Base-by-base conservation (phyloP, 2,888 invertebrate species). In the Plutella xylostella region DNA sequence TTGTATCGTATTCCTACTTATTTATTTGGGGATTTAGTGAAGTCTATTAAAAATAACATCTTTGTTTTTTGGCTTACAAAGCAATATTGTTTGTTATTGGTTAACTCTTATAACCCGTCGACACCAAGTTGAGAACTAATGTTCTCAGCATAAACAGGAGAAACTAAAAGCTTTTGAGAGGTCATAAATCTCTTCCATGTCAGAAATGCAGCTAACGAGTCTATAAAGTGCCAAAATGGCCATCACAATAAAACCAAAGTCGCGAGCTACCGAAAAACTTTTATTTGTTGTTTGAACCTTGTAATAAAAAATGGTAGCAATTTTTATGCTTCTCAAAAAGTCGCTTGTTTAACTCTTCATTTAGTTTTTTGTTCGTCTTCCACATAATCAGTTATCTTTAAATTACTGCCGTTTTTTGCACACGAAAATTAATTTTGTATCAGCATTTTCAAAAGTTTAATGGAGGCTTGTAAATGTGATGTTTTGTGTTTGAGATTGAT, bases 261-360 rank as follows among this genome's bases (percentile, higher is more conserved):
- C 66, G 61, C 55, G 52, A 51, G 77, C 77, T 77, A 74, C 76
- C 65, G 76, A 71, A 71, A 66, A 60, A 65, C 57, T 60, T 52
- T 61, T 66, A 63, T 63, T 52, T 49, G 55, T 64, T 68, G 67
- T 71, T 70, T 56, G 54, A 41, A 15, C 6, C 48, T 50, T 47
- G 39, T 50, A 51, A n/a, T 62, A 70, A 71, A 72, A 70, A 67
- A 68, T 58, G 57, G 58, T 55, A 59, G 54, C 54, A 54, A 60
- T 58, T 65, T 60, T 59, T 55, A 53, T 55, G 12, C 22, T 7
- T 25, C 15, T 38, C 11, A 3, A 34, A 15, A 15, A 5, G n/a
- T 38, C n/a, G n/a, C n/a, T 38, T 38, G 19, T 38, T 34, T 22
- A 2, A 21, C 38, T 39, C 39, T 25, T 14, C 39, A 15, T 17